phyloP scores from a whole-genome alignment of 2,888 invertebrate species.

The Sepiola atlantica region DNA sequence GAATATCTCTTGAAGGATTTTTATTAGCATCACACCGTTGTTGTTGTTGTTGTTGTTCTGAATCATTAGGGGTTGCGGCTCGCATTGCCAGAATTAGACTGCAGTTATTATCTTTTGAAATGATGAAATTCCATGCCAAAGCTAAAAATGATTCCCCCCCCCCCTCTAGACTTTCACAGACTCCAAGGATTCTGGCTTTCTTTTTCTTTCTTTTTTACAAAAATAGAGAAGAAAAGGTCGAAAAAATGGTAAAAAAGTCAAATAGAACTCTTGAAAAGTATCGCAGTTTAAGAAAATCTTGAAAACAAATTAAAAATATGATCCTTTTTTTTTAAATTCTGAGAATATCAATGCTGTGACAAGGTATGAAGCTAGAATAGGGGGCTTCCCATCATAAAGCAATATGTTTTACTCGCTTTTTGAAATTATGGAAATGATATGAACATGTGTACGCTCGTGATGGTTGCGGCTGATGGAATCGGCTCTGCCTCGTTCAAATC shows the following conservation, averaged over 20 bases:
- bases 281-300: neutral
- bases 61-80: neutral
- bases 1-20: neutral
- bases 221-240: neutral
- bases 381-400: too few species aligned
- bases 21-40: neutral
- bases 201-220: neutral
- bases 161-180: neutral
- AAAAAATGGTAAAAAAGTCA: neutral
- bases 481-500: too few species aligned
- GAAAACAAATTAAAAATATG: too few species aligned
- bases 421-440: too few species aligned
- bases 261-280: neutral
- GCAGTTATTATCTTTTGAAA: neutral
- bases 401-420: too few species aligned
- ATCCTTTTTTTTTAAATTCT: neutral
- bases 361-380: too few species aligned
- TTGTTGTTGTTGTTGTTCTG: too few species aligned
- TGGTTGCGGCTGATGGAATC: too few species aligned
- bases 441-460: too few species aligned
- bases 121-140: neutral
- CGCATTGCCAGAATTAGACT: neutral
- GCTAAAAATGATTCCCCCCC: neutral
- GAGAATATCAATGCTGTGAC: neutral
- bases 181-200: neutral